A percentile compares a stretch with the other conserved stretches of the same genome.
These are phyloP conservation scores for Poeciliopsis occidentalis DNA, from an alignment of 2,113 vertebrate species.

Conservation along the genomic window DNA sequence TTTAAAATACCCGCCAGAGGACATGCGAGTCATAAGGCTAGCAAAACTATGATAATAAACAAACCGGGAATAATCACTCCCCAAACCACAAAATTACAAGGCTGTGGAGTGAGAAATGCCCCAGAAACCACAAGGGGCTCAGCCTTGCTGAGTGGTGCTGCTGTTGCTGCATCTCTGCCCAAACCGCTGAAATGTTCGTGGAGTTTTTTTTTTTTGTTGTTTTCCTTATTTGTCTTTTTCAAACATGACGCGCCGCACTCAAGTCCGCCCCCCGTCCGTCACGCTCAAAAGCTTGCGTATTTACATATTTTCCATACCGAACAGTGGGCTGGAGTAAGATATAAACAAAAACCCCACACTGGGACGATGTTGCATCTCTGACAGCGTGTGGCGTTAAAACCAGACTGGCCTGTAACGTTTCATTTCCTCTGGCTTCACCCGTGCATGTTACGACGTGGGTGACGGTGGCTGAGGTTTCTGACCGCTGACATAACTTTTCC, in stretches of 20 bases:
- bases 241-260: constrained; percentile 8
- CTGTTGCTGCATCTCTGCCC: constrained; percentile 40
- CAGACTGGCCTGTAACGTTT: constrained; percentile 10
- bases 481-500: constrained; percentile 64
- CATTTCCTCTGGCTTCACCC: constrained; percentile 28
- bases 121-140: constrained; percentile 62
- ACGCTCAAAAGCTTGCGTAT: not conserved
- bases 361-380: constrained; percentile 1
- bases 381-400: constrained; percentile 12
- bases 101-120: constrained; percentile 62
- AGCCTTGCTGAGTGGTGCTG: constrained; percentile 42
- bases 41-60: constrained; percentile 70
- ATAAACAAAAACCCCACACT: constrained; percentile 9
- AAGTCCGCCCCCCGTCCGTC: constrained; percentile 10
- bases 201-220: constrained; percentile 12
- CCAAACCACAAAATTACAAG: constrained; percentile 70
- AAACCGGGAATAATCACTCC: constrained; percentile 63
- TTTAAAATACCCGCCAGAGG: constrained; percentile 54
- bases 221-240: too few species aligned
- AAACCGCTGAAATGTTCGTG: constrained; percentile 36
- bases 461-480: constrained; percentile 67
- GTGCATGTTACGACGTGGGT: constrained; percentile 43
- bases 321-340: not conserved
- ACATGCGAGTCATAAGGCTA: constrained; percentile 46
- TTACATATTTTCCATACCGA: not conserved